These are phyloP conservation scores for Ecdyonurus torrentis DNA, from an alignment of 2,888 invertebrate genomes.

Conservation along the genomic window DNA sequence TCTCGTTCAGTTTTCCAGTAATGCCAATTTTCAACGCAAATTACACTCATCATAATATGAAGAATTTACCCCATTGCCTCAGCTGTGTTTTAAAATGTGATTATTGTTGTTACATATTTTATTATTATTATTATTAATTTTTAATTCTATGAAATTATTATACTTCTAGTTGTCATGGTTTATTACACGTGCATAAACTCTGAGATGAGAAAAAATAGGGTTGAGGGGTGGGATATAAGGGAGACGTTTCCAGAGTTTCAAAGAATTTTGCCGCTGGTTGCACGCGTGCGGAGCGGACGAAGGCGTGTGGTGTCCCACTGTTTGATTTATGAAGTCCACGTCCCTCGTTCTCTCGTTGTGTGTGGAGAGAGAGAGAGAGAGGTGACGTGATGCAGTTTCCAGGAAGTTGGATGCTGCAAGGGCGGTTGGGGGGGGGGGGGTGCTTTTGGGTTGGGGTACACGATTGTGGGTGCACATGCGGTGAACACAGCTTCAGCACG, in stretches of 20 bases:
- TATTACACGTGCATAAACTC: constrained; percentile 1
- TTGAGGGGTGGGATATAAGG: neutral
- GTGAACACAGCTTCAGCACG: too few relatives aligned
- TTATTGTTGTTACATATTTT: too few relatives aligned
- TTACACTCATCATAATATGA: too few relatives aligned
- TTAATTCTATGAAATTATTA: too few relatives aligned
- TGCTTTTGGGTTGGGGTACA: neutral
- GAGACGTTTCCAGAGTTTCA: neutral
- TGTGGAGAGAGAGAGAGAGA: neutral
- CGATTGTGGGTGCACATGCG: neutral
- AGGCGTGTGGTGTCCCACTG: neutral
- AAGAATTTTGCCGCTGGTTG: neutral
- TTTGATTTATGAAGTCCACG: neutral
- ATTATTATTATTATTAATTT: too few relatives aligned
- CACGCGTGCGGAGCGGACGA: neutral
- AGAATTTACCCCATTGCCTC: too few relatives aligned
- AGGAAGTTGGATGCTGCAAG: neutral
- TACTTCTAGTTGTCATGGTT: neutral
- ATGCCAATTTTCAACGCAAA: too few relatives aligned
- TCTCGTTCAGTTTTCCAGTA: too few relatives aligned
- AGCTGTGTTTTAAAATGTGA: too few relatives aligned
- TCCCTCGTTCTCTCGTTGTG: neutral
- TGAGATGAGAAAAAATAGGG: neutral
- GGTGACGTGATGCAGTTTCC: too few relatives aligned
- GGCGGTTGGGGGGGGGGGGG: neutral